Evolutionary conservation across 1,140 invertebrate species (phyloP), one percentile per base, ranked within the genome.

Genomic region (Drosophila neocordata): DNA sequence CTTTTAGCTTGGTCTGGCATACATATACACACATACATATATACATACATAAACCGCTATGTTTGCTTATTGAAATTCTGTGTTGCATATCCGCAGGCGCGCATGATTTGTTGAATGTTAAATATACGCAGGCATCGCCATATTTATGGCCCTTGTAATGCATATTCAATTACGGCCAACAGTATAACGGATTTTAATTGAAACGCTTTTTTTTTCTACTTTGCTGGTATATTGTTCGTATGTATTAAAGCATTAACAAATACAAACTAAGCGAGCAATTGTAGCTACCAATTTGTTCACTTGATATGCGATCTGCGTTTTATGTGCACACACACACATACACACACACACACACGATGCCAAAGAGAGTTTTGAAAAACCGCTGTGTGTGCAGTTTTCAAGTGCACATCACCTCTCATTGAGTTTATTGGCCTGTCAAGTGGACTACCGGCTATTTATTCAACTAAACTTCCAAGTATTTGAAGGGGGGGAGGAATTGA

Each of bases 1-100:
- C 35, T 22, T 34, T 6, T 13, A n/a, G 34, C 52, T 4, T 37
- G 48, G n/a, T 58, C 72, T 56, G 58, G 65, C 5, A 31, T 68
- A 65, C 13, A 44, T 15, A 48, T 20, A 48, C 41, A n/a, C n/a
- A n/a, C n/a, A n/a, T n/a, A n/a, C n/a, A n/a, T n/a, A n/a, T n/a
- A n/a, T n/a, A n/a, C n/a, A n/a, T n/a, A 65, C 13, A 44, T 15
- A 48, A 48, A 48, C 41, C 52, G 56, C 44, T 53, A 60, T 88
- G 73, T 88, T 88, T 88, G 79, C 83, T 88, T 88, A 88, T 88
- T 88, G 84, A 88, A 83, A 88, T 88, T 88, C 83, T 79, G 76
- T 69, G 73, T 79, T 82, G 83, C 83, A 83, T 88, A 88, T 79
- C 83, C 83, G 83, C 83, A 88, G 83, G 83, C 83, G 83, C 83